phyloP scores from a whole-genome alignment of 53 echinoderm and acorn worm species.

The Hippasteria phrygiana region DNA sequence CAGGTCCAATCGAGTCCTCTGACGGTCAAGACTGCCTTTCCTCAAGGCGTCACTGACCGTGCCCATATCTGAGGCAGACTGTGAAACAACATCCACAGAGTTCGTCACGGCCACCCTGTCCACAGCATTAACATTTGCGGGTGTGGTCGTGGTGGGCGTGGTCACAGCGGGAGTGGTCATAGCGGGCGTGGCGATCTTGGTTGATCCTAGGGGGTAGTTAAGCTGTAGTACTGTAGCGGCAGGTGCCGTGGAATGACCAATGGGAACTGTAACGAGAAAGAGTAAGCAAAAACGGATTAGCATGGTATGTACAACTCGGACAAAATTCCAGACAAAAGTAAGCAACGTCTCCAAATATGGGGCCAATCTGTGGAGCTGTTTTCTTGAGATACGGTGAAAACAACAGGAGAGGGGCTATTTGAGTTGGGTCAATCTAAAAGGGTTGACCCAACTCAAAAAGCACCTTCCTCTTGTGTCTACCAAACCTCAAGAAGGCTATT shows the following conservation, averaged over 20 bases:
- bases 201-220: slow-evolving; percentile 83
- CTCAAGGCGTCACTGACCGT: background rate
- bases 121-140: background rate
- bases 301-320: too few species aligned
- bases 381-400: too few species aligned
- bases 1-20: slow-evolving; percentile 55
- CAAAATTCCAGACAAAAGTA: too few species aligned
- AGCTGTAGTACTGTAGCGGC: slow-evolving; percentile 99
- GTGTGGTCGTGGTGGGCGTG: slow-evolving; percentile 28
- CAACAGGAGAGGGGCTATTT: too few species aligned
- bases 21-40: slow-evolving; percentile 37
- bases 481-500: too few species aligned
- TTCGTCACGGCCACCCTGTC: slow-evolving; percentile 37
- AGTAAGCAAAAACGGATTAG: background rate
- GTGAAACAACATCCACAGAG: slow-evolving; percentile 27
- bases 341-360: too few species aligned
- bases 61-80: background rate
- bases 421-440: too few species aligned
- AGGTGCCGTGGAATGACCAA: slow-evolving; percentile 99
- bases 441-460: too few species aligned
- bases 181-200: slow-evolving; percentile 36
- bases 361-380: too few species aligned
- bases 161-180: slow-evolving; percentile 63
- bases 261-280: slow-evolving; percentile 75
- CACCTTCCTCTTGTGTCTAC: too few species aligned